Evolutionary conservation across 2,113 vertebrate genomes (phyloP).

Genomic region (Morone chrysops): DNA sequence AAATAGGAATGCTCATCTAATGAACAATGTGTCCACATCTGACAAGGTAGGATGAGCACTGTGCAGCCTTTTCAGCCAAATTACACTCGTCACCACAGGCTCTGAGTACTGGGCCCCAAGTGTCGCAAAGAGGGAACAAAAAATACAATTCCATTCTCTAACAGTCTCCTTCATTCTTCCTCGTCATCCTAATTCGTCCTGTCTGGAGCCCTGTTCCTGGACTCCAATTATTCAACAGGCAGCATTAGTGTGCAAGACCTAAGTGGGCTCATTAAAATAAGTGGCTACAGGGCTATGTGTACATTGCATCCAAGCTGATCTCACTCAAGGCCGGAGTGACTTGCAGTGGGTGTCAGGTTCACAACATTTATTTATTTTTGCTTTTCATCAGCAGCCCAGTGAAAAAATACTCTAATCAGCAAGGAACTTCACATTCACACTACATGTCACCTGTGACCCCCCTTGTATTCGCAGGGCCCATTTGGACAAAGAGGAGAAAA

Average conservation of each 20-base stretch:
- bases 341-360: slow-evolving; percentile 50
- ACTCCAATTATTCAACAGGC: slow-evolving; percentile 71
- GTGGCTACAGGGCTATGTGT: slow-evolving; percentile 67
- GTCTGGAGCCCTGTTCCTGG: slow-evolving; percentile 60
- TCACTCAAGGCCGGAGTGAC: slow-evolving; percentile 67
- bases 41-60: slow-evolving; percentile 76
- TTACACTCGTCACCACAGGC: slow-evolving; percentile 52
- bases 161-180: slow-evolving; percentile 53
- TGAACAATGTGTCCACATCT: slow-evolving; percentile 80
- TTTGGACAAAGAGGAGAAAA: slow-evolving; percentile 35
- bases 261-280: slow-evolving; percentile 83
- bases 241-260: slow-evolving; percentile 72
- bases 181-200: slow-evolving; percentile 44
- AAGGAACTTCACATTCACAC: slow-evolving; percentile 39
- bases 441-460: slow-evolving; percentile 28
- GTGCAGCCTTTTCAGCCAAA: slow-evolving; percentile 72
- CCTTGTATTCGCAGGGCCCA: slow-evolving; percentile 22
- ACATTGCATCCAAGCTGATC: slow-evolving; percentile 48
- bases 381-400: slow-evolving; percentile 49
- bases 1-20: slow-evolving; percentile 80
- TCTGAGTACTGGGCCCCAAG: slow-evolving; percentile 11
- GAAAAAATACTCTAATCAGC: slow-evolving; percentile 34
- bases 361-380: slow-evolving; percentile 54
- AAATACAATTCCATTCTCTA: slow-evolving; percentile 38
- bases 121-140: slow-evolving; percentile 39